Evolutionary conservation across 2,888 invertebrate genomes (phyloP).

Genomic region (Lycophotia porphyrea): DNA sequence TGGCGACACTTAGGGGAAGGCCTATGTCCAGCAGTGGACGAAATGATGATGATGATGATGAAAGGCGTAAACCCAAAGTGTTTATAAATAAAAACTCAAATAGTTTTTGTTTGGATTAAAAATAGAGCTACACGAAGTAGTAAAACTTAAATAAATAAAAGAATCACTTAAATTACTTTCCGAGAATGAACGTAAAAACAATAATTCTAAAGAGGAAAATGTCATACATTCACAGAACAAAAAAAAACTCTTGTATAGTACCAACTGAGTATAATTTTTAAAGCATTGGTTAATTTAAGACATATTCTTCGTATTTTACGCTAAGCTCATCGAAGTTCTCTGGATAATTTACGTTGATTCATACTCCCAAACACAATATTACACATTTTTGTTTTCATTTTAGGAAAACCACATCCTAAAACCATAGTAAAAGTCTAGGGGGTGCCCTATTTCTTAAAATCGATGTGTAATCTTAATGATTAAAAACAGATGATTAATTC

Average conservation of each 20-base stretch:
- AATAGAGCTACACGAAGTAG: background rate
- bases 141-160: constrained; percentile 9
- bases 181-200: constrained; percentile 19
- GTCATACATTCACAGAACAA: constrained; percentile 13
- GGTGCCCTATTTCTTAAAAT: background rate
- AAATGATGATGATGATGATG: too few species aligned
- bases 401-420: background rate
- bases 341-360: constrained; percentile 17
- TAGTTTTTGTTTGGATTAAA: background rate
- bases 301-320: constrained; percentile 20
- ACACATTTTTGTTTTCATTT: background rate
- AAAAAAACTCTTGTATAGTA: background rate
- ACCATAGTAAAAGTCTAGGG: background rate
- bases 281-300: constrained; percentile 2
- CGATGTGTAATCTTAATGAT: background rate
- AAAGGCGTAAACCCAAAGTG: background rate
- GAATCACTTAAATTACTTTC: constrained; percentile 18
- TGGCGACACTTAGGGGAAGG: too few species aligned
- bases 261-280: background rate
- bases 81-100: background rate
- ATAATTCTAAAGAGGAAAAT: constrained; percentile 35
- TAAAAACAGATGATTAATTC: background rate
- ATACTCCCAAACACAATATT: background rate
- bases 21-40: too few species aligned
- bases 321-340: background rate